Conservation (phyloP, 2,888 invertebrate genomes). For the Leptarthrus brevirostris region DNA sequence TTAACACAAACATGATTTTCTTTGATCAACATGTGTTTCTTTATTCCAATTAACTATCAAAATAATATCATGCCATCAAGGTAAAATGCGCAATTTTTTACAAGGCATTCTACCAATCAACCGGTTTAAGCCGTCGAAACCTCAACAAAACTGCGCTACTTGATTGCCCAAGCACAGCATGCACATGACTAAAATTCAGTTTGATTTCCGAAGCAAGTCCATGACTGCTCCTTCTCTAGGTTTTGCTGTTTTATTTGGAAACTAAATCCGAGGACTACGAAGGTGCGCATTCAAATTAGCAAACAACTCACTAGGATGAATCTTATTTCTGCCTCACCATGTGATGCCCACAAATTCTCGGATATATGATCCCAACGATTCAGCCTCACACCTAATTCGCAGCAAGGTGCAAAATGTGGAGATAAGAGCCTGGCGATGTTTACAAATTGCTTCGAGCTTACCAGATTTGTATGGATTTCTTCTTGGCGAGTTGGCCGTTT, state of each 20-base stretch:
- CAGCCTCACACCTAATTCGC: constrained; percentile 25
- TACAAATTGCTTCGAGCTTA: constrained; percentile 19
- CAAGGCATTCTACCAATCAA: no score
- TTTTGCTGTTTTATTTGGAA: not conserved
- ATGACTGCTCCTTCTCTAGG: no score
- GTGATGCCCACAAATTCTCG: not conserved
- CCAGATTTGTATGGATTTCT: not conserved
- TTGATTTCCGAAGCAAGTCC: no score
- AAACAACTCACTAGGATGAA: not conserved
- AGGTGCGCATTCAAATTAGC: constrained; percentile 6
- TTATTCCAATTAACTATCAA: no score
- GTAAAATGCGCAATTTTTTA: no score
- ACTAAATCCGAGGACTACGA: not conserved
- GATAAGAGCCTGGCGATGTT: constrained; percentile 11
- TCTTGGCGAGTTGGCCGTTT: not conserved
- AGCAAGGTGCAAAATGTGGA: constrained; percentile 26
- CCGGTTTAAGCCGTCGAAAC: no score
- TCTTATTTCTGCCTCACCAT: not conserved
- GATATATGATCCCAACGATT: constrained; percentile 2
- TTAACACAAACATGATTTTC: no score
- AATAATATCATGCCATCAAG: no score
- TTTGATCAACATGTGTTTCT: no score
- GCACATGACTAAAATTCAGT: no score
- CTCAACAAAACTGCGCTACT: no score
- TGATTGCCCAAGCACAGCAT: no score